phyloP scores from a whole-genome alignment of 2,888 invertebrate genomes.

The Tanypteryx hageni region DNA sequence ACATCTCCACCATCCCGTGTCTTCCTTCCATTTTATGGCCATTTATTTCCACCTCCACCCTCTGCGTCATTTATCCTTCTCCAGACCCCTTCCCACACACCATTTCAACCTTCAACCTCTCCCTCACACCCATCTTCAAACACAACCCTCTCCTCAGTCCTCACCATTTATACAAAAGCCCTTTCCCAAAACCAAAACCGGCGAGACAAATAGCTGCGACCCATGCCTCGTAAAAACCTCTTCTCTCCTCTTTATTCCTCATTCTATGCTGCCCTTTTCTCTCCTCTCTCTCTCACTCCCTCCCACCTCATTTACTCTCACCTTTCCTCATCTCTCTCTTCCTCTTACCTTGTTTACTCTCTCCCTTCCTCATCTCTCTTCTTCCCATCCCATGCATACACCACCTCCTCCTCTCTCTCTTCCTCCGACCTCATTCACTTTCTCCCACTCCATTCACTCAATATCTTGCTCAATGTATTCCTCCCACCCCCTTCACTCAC shows the following conservation, averaged over 20 bases:
- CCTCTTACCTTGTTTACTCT: neutral
- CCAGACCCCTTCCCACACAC: neutral
- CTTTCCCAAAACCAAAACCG: neutral
- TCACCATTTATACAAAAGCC: neutral
- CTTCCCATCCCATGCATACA: neutral
- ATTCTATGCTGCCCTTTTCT: neutral
- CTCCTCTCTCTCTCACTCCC: neutral
- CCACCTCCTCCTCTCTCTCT: neutral
- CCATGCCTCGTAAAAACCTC: neutral
- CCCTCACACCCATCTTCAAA: neutral
- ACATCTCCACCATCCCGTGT: neutral
- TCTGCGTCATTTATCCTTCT: constrained; percentile 29
- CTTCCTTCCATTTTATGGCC: constrained; percentile 48
- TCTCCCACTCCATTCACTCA: neutral
- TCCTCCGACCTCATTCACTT: neutral
- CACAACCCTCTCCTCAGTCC: too few relatives aligned
- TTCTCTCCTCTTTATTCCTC: neutral
- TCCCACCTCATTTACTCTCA: neutral
- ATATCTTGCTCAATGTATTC: too few relatives aligned
- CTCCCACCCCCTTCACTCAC: neutral
- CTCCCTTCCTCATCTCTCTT: neutral
- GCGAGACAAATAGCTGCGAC: neutral
- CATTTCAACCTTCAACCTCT: neutral
- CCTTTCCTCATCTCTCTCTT: neutral
- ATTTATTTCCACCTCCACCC: constrained; percentile 45